These are phyloP conservation scores for Drosophila teissieri DNA, from an alignment of 1,140 invertebrate genomes.

Conservation along the genomic window DNA sequence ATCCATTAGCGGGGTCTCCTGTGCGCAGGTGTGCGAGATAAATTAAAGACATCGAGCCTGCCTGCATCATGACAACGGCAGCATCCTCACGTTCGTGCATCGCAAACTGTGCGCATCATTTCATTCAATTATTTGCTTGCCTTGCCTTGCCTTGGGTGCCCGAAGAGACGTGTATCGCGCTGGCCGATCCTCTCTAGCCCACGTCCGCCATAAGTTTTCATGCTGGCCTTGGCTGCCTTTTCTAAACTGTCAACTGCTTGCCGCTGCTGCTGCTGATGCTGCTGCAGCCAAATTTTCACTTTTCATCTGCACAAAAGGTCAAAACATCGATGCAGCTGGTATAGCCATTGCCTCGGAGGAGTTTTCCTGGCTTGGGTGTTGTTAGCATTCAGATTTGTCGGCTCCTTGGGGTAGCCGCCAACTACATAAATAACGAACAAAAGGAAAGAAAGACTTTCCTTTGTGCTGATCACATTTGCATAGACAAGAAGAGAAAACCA, in stretches of 20 bases:
- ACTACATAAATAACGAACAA: slow-evolving; percentile 18
- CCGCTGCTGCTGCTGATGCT: not conserved
- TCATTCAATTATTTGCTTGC: slow-evolving; percentile 56
- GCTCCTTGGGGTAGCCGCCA: slow-evolving; percentile 46
- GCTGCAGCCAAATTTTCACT: slow-evolving; percentile 68
- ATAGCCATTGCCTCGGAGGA: slow-evolving; percentile 14
- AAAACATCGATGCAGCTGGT: slow-evolving; percentile 43
- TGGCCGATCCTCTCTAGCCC: slow-evolving; percentile 52
- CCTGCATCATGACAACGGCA: slow-evolving; percentile 38
- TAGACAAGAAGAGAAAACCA: slow-evolving; percentile 32
- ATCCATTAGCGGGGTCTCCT: slow-evolving; percentile 44
- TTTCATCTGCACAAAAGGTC: slow-evolving; percentile 73
- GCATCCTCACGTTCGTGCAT: slow-evolving; percentile 55
- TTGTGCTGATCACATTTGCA: slow-evolving; percentile 44
- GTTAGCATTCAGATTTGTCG: slow-evolving; percentile 74
- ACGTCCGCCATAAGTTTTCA: slow-evolving; percentile 46
- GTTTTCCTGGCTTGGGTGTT: slow-evolving; percentile 32
- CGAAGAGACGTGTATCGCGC: slow-evolving; percentile 41
- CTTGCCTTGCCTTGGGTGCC: slow-evolving; percentile 20
- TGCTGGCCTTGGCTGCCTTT: slow-evolving; percentile 64
- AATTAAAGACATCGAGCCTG: slow-evolving; percentile 60
- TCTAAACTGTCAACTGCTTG: slow-evolving; percentile 76
- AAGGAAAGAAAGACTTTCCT: slow-evolving; percentile 37
- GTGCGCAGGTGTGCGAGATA: slow-evolving; percentile 78
- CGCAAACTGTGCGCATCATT: slow-evolving; percentile 45